phyloP scores from a whole-genome alignment of 2,888 invertebrate genomes.

The Cataglyphis rosenhaueri region DNA sequence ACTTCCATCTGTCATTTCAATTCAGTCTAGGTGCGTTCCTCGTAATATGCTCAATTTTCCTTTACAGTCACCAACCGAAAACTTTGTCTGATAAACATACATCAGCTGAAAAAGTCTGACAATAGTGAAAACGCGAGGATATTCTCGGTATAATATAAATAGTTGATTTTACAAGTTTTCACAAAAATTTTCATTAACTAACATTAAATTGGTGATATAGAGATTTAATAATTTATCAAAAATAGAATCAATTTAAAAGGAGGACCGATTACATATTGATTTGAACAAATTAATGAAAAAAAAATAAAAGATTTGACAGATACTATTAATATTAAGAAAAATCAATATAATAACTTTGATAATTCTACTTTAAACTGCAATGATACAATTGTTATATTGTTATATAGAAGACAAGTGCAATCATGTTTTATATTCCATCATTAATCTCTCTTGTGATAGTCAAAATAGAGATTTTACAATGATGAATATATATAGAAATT shows the following conservation, averaged over 20 bases:
- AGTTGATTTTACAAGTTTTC: slow-evolving; percentile 5
- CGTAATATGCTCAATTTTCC: slow-evolving; percentile 97
- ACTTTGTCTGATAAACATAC: slow-evolving; percentile 74
- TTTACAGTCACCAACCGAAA: slow-evolving; percentile 94
- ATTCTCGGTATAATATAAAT: background rate
- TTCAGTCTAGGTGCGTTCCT: slow-evolving; percentile 94
- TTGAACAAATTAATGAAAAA: background rate
- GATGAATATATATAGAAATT: background rate
- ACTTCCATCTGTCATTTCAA: slow-evolving; percentile 94
- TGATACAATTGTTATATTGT: slow-evolving; percentile 6
- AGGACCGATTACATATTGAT: background rate
- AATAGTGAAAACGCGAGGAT: slow-evolving; percentile 31
- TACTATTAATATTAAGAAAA: background rate
- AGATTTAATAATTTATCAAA: slow-evolving; percentile 3
- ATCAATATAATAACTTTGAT: background rate
- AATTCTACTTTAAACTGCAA: background rate
- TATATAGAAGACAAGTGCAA: slow-evolving; percentile 18
- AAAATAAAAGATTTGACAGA: background rate
- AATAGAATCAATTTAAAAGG: slow-evolving; percentile 3
- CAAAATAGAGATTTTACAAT: background rate
- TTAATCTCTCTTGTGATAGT: slow-evolving; percentile 18
- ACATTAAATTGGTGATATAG: background rate
- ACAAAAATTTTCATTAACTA: background rate
- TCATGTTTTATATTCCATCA: slow-evolving; percentile 25
- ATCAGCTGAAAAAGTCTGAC: slow-evolving; percentile 76